Evolutionary conservation across 2,113 vertebrate species (phyloP).

Genomic region (Alces alces): DNA sequence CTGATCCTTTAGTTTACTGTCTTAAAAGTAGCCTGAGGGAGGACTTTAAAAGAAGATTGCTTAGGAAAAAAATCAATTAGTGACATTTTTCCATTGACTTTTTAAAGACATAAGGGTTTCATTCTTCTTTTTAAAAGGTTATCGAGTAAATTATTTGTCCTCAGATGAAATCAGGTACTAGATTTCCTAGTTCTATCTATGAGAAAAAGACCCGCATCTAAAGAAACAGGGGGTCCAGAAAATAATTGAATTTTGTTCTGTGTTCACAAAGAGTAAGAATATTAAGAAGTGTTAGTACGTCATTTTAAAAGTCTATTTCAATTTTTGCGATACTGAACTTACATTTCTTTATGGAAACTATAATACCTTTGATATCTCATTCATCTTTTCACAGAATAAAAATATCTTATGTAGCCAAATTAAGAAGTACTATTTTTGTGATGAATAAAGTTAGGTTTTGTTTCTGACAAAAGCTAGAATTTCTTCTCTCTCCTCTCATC

Average conservation of each 20-base stretch:
- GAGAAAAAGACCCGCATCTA: background rate
- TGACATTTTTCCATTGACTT: background rate
- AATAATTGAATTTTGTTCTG: background rate
- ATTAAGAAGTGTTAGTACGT: background rate
- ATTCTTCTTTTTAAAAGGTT: background rate
- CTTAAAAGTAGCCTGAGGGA: background rate
- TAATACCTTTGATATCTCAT: background rate
- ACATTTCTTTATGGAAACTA: background rate
- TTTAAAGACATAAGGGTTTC: background rate
- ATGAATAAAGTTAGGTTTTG: background rate
- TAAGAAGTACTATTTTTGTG: background rate
- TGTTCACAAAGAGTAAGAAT: background rate
- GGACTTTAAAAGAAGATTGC: background rate
- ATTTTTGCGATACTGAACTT: background rate
- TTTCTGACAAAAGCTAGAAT: background rate
- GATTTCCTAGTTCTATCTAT: background rate
- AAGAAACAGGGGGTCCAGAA: background rate
- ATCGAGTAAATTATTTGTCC: background rate
- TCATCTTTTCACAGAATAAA: background rate
- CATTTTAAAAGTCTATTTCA: background rate
- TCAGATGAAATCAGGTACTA: background rate
- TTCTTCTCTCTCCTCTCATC: background rate
- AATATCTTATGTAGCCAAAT: background rate
- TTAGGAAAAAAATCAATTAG: background rate
- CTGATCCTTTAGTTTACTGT: background rate